These are phyloP conservation scores for Venturia canescens DNA, from an alignment of 1,140 invertebrate species.

Conservation along the genomic window DNA sequence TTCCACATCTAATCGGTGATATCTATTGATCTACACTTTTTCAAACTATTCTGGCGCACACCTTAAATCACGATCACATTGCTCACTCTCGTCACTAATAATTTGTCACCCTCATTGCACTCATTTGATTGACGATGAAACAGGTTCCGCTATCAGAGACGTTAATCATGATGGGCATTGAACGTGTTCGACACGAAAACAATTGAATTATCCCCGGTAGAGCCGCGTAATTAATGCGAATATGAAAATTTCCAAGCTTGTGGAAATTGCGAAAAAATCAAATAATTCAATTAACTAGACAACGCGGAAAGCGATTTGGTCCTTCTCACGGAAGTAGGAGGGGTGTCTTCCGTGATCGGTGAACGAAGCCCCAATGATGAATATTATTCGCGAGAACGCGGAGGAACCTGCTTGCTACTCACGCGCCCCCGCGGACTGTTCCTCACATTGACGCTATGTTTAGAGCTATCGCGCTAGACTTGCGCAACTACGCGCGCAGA, in stretches of 20 bases:
- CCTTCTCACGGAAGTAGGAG: not conserved
- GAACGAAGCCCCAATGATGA: conserved; percentile 20
- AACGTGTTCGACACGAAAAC: not conserved
- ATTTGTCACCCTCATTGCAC: conserved; percentile 4
- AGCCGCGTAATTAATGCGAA: not conserved
- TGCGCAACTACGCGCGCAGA: conserved; percentile 9
- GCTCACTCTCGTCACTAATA: conserved; percentile 1
- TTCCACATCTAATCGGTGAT: not conserved
- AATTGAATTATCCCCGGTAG: not conserved
- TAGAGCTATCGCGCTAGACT: conserved; percentile 18
- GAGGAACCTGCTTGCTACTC: conserved; percentile 5
- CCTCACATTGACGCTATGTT: conserved; percentile 11
- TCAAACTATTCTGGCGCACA: not conserved
- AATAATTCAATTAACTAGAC: not conserved
- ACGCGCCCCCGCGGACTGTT: conserved; percentile 26
- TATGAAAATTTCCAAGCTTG: not conserved
- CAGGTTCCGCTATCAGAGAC: conserved; percentile 2
- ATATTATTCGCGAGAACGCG: conserved; percentile 31
- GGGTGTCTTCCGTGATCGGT: conserved; percentile 9
- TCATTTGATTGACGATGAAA: not conserved
- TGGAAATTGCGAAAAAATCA: not conserved
- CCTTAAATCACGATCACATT: conserved; percentile 3
- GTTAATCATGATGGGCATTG: not conserved
- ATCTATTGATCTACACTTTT: not conserved
- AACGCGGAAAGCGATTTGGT: not conserved